Evolutionary conservation across 2,113 vertebrate genomes (phyloP).

Genomic region (Protomyctophum bolini): DNA sequence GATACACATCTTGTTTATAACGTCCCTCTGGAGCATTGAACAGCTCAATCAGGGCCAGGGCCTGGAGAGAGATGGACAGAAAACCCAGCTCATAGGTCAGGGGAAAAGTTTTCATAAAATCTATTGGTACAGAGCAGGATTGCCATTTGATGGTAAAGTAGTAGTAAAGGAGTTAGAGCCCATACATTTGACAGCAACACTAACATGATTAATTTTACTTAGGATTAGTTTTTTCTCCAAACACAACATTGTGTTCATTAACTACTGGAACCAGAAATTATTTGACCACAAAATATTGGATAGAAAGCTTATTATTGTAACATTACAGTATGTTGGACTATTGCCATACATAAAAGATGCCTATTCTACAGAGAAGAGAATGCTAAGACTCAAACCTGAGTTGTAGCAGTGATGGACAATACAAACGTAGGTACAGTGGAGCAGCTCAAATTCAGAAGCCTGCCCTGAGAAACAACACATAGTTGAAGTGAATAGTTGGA

Average conservation of each 20-base stretch:
- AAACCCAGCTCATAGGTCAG: conserved; percentile 3
- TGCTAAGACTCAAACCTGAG: conserved; percentile 83
- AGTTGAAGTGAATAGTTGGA: neutral
- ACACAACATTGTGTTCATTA: too few species aligned
- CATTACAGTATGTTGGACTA: neutral
- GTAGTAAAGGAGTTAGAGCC: too few species aligned
- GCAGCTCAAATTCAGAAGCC: conserved; percentile 96
- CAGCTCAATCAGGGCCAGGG: conserved; percentile 94
- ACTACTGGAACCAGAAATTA: too few species aligned
- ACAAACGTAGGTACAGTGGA: conserved; percentile 98
- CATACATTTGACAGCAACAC: too few species aligned
- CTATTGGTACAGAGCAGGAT: neutral
- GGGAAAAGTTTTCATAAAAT: conserved; percentile 9
- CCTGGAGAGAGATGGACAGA: conserved; percentile 72
- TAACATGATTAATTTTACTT: too few species aligned
- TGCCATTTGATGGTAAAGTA: too few species aligned
- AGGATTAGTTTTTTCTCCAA: too few species aligned
- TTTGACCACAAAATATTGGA: too few species aligned
- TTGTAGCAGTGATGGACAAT: conserved; percentile 97
- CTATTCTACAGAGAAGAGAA: neutral
- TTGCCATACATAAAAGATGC: neutral
- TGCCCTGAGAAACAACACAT: conserved; percentile 80
- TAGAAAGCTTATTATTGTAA: too few species aligned
- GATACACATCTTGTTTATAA: conserved; percentile 97
- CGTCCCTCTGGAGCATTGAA: conserved; percentile 96